These are phyloP conservation scores for Accipiter cooperii DNA, from an alignment of 2,113 vertebrate genomes.

Conservation along the genomic window DNA sequence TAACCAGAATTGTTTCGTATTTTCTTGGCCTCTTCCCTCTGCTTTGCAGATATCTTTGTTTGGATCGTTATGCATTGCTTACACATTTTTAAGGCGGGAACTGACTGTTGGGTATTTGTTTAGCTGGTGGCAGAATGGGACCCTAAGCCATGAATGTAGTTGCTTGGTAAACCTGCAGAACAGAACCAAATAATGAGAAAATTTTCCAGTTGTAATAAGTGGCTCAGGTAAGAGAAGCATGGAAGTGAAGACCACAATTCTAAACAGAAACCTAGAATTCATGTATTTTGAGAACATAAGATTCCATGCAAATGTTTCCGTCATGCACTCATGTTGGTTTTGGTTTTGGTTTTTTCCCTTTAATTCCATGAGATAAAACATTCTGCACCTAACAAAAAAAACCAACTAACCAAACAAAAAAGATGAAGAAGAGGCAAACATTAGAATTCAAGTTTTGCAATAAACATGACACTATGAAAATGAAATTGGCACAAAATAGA, in stretches of 20 bases:
- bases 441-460: background rate
- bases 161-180: background rate
- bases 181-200: background rate
- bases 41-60: background rate
- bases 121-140: background rate
- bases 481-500: background rate
- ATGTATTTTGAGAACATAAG: background rate
- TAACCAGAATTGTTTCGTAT: background rate
- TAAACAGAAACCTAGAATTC: background rate
- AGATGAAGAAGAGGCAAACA: background rate
- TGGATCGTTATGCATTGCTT: background rate
- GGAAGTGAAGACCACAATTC: background rate
- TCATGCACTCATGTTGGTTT: background rate
- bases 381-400: background rate
- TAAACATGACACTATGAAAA: background rate
- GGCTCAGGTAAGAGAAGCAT: background rate
- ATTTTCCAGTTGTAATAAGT: background rate
- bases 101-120: background rate
- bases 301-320: background rate
- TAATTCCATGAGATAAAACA: background rate
- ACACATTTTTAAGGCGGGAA: background rate
- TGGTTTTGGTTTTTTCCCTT: accelerated
- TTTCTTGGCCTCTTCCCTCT: background rate
- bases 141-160: background rate
- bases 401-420: too few species aligned